These are phyloP conservation scores for Troilus luridus DNA, from an alignment of 2,888 invertebrate species.

Conservation along the genomic window DNA sequence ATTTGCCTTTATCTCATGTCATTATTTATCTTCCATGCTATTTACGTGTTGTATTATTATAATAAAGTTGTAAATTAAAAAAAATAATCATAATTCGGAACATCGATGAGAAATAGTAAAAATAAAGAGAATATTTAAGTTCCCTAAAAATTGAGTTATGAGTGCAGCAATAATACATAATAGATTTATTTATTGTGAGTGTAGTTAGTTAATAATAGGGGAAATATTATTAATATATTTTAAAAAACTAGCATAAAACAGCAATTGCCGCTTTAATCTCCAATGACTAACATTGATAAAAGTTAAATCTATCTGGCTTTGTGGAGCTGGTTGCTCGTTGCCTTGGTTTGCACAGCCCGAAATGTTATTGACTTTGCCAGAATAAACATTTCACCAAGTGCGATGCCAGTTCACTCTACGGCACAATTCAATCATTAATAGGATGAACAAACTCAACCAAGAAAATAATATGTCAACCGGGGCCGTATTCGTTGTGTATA, in stretches of 20 bases:
- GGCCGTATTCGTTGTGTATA: not conserved
- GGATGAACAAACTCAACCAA: slow-evolving; percentile 28
- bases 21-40: too few relatives aligned
- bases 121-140: too few relatives aligned
- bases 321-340: not conserved
- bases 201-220: not conserved
- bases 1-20: too few relatives aligned
- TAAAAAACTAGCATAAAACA: not conserved
- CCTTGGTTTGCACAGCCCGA: not conserved
- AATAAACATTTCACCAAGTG: slow-evolving; percentile 33
- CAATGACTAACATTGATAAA: slow-evolving; percentile 20
- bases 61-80: too few relatives aligned
- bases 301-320: slow-evolving; percentile 21
- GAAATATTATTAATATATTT: not conserved
- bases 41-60: too few relatives aligned
- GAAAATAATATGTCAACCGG: slow-evolving; percentile 21
- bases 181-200: not conserved
- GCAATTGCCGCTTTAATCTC: not conserved
- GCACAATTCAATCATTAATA: slow-evolving; percentile 27
- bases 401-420: not conserved
- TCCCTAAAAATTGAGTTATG: too few relatives aligned
- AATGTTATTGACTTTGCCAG: slow-evolving; percentile 19
- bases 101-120: too few relatives aligned
- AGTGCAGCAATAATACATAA: not conserved
- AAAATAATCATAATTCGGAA: too few relatives aligned